Percentiles rank a stretch among this genome's conserved stretches.
These are phyloP conservation scores for Torymus texanus DNA, from an alignment of 2,888 invertebrate species.

Conservation along the genomic window DNA sequence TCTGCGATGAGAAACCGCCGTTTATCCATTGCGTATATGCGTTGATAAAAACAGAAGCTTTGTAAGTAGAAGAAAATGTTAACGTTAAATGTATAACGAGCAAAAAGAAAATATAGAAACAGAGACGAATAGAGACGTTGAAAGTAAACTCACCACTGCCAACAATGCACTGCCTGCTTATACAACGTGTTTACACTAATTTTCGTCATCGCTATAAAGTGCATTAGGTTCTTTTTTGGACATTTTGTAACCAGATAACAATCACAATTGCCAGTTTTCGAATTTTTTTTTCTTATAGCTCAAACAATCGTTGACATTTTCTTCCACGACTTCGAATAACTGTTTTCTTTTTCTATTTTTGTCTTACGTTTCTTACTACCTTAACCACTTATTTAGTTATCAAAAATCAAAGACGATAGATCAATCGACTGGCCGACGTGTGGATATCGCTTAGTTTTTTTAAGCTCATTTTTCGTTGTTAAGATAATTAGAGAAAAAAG, in stretches of 20 bases:
- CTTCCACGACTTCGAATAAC: conserved; percentile 16
- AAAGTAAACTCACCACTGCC: conserved; percentile 46
- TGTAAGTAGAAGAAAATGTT: conserved; percentile 20
- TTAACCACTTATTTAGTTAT: conserved; percentile 36
- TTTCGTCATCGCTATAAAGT: conserved; percentile 8
- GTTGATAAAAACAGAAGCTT: background rate
- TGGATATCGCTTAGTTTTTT: conserved; percentile 27
- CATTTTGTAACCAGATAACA: background rate
- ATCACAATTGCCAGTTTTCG: background rate
- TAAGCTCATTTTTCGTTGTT: conserved; percentile 23
- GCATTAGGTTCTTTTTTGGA: background rate
- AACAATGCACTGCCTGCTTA: conserved; percentile 43
- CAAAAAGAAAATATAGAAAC: conserved; percentile 13
- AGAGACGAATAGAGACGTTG: background rate
- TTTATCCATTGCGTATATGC: conserved; percentile 30
- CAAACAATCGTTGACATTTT: conserved; percentile 31
- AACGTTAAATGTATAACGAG: background rate
- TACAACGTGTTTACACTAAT: conserved; percentile 17
- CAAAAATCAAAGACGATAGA: conserved; percentile 21
- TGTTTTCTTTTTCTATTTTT: conserved; percentile 37
- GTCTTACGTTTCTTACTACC: conserved; percentile 34
- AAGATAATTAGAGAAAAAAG: background rate
- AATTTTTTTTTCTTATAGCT: conserved; percentile 1
- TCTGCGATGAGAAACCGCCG: conserved; percentile 34
- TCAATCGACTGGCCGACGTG: conserved; percentile 45